A percentile compares a stretch with the other conserved stretches of the same genome.
Conservation (phyloP, 2,797 vertebrate species). For the Malurus leucopterus region DNA sequence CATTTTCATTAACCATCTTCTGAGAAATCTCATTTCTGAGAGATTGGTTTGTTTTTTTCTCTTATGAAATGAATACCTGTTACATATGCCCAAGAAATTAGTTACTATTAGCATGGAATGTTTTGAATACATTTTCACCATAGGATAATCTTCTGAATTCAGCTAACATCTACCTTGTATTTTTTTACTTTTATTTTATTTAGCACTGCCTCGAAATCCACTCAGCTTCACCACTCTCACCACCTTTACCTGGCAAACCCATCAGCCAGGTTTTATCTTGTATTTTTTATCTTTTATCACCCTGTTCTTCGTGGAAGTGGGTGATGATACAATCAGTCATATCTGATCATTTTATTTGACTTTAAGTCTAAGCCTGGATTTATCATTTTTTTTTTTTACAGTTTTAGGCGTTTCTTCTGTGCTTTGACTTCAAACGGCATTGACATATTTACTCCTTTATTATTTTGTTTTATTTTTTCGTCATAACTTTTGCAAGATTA, state of each 20-base stretch:
- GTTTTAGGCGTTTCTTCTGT: neutral
- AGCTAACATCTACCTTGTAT: no score
- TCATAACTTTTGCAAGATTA: neutral
- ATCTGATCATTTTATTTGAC: neutral
- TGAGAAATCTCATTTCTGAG: neutral
- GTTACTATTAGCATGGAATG: no score
- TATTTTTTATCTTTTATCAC: no score
- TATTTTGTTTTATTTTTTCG: neutral
- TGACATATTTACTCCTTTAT: neutral
- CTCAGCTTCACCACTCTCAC: neutral
- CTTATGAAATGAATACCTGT: no score
- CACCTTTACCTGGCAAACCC: neutral
- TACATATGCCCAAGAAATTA: no score
- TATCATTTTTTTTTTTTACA: neutral
- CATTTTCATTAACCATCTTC: neutral
- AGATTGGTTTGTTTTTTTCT: no score
- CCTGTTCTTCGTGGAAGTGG: neutral
- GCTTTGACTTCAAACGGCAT: neutral
- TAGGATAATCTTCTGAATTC: no score
- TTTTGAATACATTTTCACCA: no score
- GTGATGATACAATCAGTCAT: neutral
- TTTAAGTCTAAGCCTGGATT: neutral
- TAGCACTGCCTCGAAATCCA: neutral
- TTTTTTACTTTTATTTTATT: no score
- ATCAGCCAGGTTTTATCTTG: neutral